Base-by-base conservation (phyloP, 2,797 vertebrate genomes). In the Trachurus trachurus region DNA sequence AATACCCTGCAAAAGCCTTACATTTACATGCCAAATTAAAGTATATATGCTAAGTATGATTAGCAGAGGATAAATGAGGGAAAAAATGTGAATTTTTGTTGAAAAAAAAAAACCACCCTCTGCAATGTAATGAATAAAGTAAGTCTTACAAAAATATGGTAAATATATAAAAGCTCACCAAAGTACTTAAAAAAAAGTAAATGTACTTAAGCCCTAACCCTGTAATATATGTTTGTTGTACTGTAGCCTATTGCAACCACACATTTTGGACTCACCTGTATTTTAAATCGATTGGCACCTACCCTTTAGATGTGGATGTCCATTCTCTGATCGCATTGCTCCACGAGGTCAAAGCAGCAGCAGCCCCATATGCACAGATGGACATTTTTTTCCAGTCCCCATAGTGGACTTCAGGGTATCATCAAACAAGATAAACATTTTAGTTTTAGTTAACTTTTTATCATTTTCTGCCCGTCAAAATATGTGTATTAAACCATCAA, bases 401-500 rank as follows among this genome's bases (percentile, higher is more conserved):
- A 67, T 29, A 34, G 44, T 45, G n/a, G n/a, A n/a, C 62, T 61
- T 60, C 6, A 45, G 63, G 34, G 2, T 66, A 61, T 6, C 12
- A 15, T 37, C 42, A 57, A 22, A 45, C 9, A 64, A 50, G 26
- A 74, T 12, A 52, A 49, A 50, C 49, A 73, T 58, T 57, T 22
- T 12, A 49, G 10, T 9, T 6, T 61, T 59, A 34, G 31, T 61
- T 34, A 59, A 12, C 1, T 39, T 21, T 39, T 65, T 34, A 34
- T 53, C 0, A 61, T 54, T 66, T 34, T 44, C 19, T 37, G 22
- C 50, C 22, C 3, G 8, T 19, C 44, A n/a, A 37, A 44, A 34
- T 47, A 49, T n/a, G 10, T 47, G 17, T 50, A 50, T 44, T 44
- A 44, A 42, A 63, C 45, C 40, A 68, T 47, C 47, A 37, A 22